A percentile compares a stretch with the other conserved stretches of the same genome.
These are phyloP conservation scores for Columba guinea DNA, from an alignment of 2,797 vertebrate species.

Conservation along the genomic window DNA sequence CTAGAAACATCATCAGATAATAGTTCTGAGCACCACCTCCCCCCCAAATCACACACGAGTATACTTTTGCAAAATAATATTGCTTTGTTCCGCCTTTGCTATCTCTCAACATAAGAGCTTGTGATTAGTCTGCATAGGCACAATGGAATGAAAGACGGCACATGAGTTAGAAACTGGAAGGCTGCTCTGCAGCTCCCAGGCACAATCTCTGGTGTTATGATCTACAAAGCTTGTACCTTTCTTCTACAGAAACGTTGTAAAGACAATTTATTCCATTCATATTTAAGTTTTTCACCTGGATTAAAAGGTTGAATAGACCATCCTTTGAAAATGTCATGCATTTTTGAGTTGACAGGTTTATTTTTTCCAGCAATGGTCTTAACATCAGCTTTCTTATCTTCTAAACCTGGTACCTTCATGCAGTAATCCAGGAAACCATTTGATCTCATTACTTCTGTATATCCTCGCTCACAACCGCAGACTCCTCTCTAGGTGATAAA, in stretches of 20 bases:
- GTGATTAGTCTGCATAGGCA: slow-evolving; percentile 1
- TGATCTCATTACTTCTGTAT: slow-evolving; percentile 94
- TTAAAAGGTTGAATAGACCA: slow-evolving; percentile 96
- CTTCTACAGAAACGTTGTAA: neutral
- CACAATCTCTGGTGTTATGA: slow-evolving; percentile 43
- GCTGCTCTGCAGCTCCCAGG: slow-evolving; percentile 30
- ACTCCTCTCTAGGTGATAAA: slow-evolving; percentile 85
- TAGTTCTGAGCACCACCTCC: neutral
- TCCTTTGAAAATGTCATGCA: slow-evolving; percentile 91
- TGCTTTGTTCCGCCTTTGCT: neutral
- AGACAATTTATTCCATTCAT: slow-evolving; percentile 49
- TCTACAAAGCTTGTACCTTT: slow-evolving; percentile 42
- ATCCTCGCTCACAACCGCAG: slow-evolving; percentile 94
- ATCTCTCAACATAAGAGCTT: slow-evolving; percentile 21
- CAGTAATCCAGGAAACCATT: slow-evolving; percentile 97
- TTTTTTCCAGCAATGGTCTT: slow-evolving; percentile 91
- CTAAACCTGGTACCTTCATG: slow-evolving; percentile 90
- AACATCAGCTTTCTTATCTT: slow-evolving; percentile 96
- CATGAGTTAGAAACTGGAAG: neutral
- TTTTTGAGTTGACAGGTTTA: slow-evolving; percentile 89
- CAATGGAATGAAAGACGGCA: slow-evolving; percentile 38
- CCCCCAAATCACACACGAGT: neutral
- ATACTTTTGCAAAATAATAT: slow-evolving; percentile 4
- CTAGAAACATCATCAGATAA: slow-evolving; percentile 40
- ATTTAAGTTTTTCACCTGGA: slow-evolving; percentile 84